Conservation (phyloP, 2,113 vertebrate species). For the Oceanites oceanicus region DNA sequence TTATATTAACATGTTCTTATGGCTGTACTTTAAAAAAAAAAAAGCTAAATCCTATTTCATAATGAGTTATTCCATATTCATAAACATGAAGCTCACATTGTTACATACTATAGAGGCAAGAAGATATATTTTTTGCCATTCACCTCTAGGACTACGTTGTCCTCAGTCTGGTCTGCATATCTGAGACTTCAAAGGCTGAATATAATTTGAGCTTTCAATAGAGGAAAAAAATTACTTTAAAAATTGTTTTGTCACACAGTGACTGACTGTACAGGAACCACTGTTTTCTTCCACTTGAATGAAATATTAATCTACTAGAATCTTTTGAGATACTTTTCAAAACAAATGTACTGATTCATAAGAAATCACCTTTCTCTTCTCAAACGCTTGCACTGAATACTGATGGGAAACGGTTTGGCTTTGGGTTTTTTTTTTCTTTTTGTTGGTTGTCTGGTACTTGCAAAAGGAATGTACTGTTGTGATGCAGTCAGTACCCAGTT, state of each 20-base stretch:
- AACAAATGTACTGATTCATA: slow-evolving; percentile 5
- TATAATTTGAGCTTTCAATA: neutral
- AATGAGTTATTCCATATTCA: neutral
- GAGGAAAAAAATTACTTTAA: neutral
- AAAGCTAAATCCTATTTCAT: neutral
- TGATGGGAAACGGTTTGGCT: neutral
- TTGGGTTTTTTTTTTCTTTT: neutral
- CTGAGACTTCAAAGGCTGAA: neutral
- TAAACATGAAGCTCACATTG: neutral
- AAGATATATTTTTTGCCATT: neutral
- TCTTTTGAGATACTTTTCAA: slow-evolving; percentile 15
- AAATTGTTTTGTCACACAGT: neutral
- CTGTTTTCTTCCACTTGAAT: neutral
- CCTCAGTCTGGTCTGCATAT: neutral
- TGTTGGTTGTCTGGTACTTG: neutral
- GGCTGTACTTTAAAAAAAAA: neutral
- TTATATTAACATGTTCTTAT: neutral
- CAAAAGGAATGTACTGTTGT: neutral
- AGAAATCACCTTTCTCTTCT: neutral
- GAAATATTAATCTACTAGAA: neutral
- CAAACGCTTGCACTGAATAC: neutral
- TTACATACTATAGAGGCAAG: neutral
- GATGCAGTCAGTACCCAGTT: neutral
- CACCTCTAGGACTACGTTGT: neutral
- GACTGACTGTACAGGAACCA: neutral